Base-by-base conservation (phyloP, 1,140 invertebrate genomes). In the Parasteatoda tepidariorum region DNA sequence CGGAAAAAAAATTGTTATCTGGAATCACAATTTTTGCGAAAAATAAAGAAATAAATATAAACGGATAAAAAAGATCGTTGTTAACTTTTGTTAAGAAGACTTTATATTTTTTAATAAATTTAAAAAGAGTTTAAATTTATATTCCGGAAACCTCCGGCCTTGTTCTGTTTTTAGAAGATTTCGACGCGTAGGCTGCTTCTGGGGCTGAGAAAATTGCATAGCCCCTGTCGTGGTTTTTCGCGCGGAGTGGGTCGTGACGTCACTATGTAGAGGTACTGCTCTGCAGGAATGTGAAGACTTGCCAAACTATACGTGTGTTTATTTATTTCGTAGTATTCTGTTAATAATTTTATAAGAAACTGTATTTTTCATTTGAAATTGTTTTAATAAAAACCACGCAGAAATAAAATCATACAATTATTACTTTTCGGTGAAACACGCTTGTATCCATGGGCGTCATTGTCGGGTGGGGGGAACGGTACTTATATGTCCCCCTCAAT, bases 251-350 rank as follows among this genome's bases (percentile, higher is more conserved):
- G 55, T 61, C 54, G 38, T 74, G 71, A 74, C 71, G 55, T 74
- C 71, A 74, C 24, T 33, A 34, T 34, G 71, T 74, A 74, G 71
- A 74, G 55, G 71, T 74, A 74, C 71, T 67, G 31, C 31, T 22
- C 41, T 30, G 5, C 48, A 15, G 33, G 41, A 55, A 71, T 71
- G 54, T 71, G 41, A 30, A 68, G 41, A 71, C 13, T 48, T 48
- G 15, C 28, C 18, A 18, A 30, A 22, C 7, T 15, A n/a, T 26
- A 55, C 26, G 48, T 22, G n/a, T 28, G 31, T 30, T 7, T 9
- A 13, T 41, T 6, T 6, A 41, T 41, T 2, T 9, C 9, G 18
- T 48, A 48, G 38, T 18, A 13, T 4, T 48, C 1, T 2, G 18
- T 13, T 18, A 13, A 48, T 48, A 13, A 2, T 48, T 18, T 2